These are phyloP conservation scores for Leptopilina boulardi DNA, from an alignment of 1,140 invertebrate species.

Conservation along the genomic window DNA sequence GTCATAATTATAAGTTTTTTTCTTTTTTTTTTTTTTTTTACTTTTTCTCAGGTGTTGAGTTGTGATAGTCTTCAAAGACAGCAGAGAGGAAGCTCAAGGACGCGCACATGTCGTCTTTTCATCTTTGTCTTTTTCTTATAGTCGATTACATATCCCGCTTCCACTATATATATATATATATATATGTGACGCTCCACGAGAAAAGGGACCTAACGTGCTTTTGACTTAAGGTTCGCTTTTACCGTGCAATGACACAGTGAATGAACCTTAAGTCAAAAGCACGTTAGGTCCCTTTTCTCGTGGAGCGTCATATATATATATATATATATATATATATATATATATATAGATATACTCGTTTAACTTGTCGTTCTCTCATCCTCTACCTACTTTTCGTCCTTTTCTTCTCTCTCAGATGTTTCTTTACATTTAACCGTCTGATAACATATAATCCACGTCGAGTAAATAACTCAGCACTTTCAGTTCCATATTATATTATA, in stretches of 20 bases:
- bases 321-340: no score
- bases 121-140: conserved; percentile 14
- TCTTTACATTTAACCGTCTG: conserved; percentile 5
- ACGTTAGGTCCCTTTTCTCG: no score
- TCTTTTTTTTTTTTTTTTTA: not conserved
- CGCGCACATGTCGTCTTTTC: conserved; percentile 24
- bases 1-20: conserved; percentile 12
- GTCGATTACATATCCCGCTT: conserved; percentile 24
- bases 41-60: conserved; percentile 13
- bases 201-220: no score
- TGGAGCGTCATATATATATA: no score
- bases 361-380: not conserved
- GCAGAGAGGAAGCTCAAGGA: conserved; percentile 24
- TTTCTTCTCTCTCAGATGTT: not conserved
- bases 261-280: no score
- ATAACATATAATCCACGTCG: conserved; percentile 3
- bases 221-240: no score
- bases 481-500: not conserved
- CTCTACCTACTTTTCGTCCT: not conserved
- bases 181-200: no score
- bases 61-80: conserved; percentile 16
- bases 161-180: no score
- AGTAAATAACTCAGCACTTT: not conserved
- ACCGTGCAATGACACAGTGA: no score
- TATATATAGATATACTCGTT: no score